Evolutionary conservation across 2,888 invertebrate species (phyloP).

Genomic region (Cheilosia grossa): DNA sequence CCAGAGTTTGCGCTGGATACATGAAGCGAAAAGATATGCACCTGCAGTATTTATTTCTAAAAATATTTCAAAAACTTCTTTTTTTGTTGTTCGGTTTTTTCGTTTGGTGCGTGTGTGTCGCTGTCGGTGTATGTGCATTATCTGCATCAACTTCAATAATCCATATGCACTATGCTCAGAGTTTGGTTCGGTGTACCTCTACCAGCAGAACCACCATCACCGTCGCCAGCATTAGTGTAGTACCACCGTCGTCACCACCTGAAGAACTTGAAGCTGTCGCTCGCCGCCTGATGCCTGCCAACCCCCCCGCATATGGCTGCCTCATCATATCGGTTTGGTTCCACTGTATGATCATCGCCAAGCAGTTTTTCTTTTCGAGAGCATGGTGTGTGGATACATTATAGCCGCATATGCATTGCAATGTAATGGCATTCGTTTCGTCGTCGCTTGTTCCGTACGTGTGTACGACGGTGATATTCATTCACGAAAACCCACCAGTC

Average conservation of each 20-base stretch:
- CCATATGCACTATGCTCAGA: slow-evolving; percentile 62
- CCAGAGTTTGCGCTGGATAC: slow-evolving; percentile 43
- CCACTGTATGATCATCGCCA: slow-evolving; percentile 69
- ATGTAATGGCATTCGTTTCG: slow-evolving; percentile 68
- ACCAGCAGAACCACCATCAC: slow-evolving; percentile 33
- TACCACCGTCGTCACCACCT: slow-evolving; percentile 66
- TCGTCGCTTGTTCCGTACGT: slow-evolving; percentile 55
- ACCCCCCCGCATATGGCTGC: slow-evolving; percentile 1
- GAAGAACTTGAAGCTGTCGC: slow-evolving; percentile 70
- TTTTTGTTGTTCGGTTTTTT: slow-evolving; percentile 25
- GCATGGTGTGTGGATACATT: slow-evolving; percentile 56
- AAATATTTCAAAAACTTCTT: slow-evolving; percentile 71
- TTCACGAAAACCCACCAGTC: slow-evolving; percentile 75
- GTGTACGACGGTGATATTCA: slow-evolving; percentile 67
- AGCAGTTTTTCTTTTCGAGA: slow-evolving; percentile 65
- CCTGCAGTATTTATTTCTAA: slow-evolving; percentile 75
- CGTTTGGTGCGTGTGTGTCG: slow-evolving; percentile 53
- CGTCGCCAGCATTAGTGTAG: slow-evolving; percentile 35
- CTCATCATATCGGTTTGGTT: slow-evolving; percentile 38
- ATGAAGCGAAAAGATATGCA: slow-evolving; percentile 73
- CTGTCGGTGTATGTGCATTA: slow-evolving; percentile 65
- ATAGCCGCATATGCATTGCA: slow-evolving; percentile 59
- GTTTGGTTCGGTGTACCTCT: slow-evolving; percentile 57
- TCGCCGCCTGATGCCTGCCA: background rate
- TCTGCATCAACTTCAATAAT: slow-evolving; percentile 74